Conservation (phyloP, 2,113 vertebrate species). For the Podarcis muralis region DNA sequence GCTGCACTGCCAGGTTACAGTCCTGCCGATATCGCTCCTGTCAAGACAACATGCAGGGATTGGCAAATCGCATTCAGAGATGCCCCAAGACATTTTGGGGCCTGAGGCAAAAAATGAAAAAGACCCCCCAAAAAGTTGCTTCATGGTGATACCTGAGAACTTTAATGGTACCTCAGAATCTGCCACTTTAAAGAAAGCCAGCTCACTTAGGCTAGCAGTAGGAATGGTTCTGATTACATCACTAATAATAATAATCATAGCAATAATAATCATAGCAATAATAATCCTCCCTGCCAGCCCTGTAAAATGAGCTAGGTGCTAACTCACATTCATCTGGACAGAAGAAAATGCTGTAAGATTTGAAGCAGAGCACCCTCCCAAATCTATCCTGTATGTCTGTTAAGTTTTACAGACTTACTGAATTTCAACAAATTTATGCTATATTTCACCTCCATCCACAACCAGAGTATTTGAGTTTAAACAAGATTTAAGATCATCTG, state of each 20-base stretch:
- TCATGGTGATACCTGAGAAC: neutral
- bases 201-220: neutral
- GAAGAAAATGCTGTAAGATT: neutral
- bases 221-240: neutral
- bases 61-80: neutral
- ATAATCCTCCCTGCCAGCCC: neutral
- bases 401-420: neutral
- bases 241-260: neutral
- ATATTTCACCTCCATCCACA: neutral
- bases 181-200: neutral
- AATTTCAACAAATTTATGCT: neutral
- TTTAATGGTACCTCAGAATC: neutral
- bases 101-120: neutral
- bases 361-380: neutral
- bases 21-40: constrained; percentile 97
- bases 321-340: neutral
- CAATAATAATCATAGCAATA: neutral
- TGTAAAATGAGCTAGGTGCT: neutral
- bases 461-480: neutral
- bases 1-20: constrained; percentile 96
- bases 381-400: neutral
- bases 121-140: neutral
- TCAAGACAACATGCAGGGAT: constrained; percentile 11
- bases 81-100: neutral
- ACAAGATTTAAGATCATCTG: neutral